Evolutionary conservation across 2,113 vertebrate genomes (phyloP).

Genomic region (Gymnorhina tibicen): DNA sequence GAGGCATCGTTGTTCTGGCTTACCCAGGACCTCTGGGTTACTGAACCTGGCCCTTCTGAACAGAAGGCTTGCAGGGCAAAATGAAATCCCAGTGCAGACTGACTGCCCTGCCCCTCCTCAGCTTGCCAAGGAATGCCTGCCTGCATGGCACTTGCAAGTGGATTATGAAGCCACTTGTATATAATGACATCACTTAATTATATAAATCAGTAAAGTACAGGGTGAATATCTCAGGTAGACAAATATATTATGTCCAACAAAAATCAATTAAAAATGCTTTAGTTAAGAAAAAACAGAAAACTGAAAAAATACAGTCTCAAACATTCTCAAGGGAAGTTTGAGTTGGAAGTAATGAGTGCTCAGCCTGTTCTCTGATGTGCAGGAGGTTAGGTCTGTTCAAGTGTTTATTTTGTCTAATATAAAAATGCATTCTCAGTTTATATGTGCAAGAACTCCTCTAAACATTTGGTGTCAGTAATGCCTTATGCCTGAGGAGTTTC

Average conservation of each 20-base stretch:
- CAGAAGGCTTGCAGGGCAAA: not conserved
- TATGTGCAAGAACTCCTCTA: not conserved
- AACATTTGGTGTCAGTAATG: constrained; percentile 38
- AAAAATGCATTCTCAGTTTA: not conserved
- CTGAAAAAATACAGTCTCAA: fast-evolving
- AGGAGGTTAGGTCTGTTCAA: not conserved
- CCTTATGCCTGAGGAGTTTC: not conserved
- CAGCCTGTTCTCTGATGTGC: not conserved
- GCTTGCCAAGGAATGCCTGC: not conserved
- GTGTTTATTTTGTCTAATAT: not conserved
- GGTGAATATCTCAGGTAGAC: not conserved
- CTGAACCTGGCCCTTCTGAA: not conserved
- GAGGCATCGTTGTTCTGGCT: not conserved
- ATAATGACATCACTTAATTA: not conserved
- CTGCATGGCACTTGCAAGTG: not conserved
- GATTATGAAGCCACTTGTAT: not conserved
- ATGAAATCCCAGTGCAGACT: not conserved
- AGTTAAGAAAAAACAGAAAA: not conserved
- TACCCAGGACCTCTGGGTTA: not conserved
- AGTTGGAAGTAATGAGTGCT: not conserved
- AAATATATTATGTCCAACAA: not conserved
- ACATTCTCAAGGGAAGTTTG: not conserved
- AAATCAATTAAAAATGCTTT: not conserved
- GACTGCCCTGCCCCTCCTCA: not conserved
- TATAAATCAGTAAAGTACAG: not conserved